These are phyloP conservation scores for Eustalomyia histrio DNA, from an alignment of 2,888 invertebrate species.

Conservation along the genomic window DNA sequence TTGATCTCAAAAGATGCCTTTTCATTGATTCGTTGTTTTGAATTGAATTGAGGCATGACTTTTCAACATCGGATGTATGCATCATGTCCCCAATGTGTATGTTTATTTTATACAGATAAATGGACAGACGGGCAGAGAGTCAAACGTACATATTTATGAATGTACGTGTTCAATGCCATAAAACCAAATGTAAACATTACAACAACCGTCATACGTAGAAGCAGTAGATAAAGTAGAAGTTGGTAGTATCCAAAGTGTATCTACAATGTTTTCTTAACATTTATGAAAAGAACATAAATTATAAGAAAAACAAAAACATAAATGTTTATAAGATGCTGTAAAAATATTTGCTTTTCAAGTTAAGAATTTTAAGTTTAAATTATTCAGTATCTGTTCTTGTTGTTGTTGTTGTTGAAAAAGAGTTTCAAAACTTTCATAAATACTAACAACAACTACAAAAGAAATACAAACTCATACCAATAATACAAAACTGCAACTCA, in stretches of 20 bases:
- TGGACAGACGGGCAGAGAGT: slow-evolving; percentile 17
- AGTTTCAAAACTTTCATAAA: neutral
- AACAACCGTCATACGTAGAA: slow-evolving; percentile 14
- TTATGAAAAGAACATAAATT: slow-evolving; percentile 73
- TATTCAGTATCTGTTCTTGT: neutral
- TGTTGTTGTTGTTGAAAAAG: neutral
- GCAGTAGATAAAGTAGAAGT: too few species aligned
- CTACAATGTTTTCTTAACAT: slow-evolving; percentile 28
- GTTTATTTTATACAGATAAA: slow-evolving; percentile 35
- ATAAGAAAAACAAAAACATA: slow-evolving; percentile 62
- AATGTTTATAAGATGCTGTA: slow-evolving; percentile 69
- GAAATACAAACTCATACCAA: neutral
- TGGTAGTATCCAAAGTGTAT: neutral
- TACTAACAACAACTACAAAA: neutral
- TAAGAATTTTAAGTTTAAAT: slow-evolving; percentile 75
- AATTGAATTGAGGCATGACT: slow-evolving; percentile 55
- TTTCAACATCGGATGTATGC: slow-evolving; percentile 61
- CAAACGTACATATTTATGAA: slow-evolving; percentile 26
- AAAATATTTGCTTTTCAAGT: slow-evolving; percentile 77
- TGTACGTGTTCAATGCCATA: slow-evolving; percentile 35
- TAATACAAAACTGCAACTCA: slow-evolving; percentile 47
- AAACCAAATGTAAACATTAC: slow-evolving; percentile 46
- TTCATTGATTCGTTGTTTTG: slow-evolving; percentile 42
- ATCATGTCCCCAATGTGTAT: slow-evolving; percentile 38
- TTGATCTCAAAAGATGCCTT: slow-evolving; percentile 36